Conservation (phyloP, 92 coral and sea anemone genomes). For the Epizoanthus stellaris region DNA sequence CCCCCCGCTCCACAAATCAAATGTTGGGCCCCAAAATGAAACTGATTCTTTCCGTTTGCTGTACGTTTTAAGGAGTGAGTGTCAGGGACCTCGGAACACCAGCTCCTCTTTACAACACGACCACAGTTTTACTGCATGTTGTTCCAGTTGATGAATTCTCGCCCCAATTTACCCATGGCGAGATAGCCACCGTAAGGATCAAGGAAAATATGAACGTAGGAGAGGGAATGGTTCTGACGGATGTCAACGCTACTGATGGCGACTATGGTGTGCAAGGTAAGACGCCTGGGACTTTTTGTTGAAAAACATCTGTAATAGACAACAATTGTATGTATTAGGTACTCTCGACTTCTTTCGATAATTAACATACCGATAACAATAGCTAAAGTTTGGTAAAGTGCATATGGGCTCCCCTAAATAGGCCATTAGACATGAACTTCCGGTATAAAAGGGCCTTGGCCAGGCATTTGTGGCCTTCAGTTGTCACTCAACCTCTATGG, state of each 20-base stretch:
- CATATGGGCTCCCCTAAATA: too few species aligned
- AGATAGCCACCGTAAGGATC: slow-evolving; percentile 46
- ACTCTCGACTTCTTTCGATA: too few species aligned
- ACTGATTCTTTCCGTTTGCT: neutral
- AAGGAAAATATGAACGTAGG: slow-evolving; percentile 60
- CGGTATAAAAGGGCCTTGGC: too few species aligned
- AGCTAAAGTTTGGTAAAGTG: too few species aligned
- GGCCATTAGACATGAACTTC: too few species aligned
- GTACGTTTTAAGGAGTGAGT: slow-evolving; percentile 51
- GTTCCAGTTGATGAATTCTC: slow-evolving; percentile 77
- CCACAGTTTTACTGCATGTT: slow-evolving; percentile 59
- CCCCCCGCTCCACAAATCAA: too few species aligned
- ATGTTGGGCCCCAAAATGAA: neutral
- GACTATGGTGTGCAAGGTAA: slow-evolving; percentile 82
- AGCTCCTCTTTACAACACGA: slow-evolving; percentile 48
- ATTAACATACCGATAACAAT: too few species aligned
- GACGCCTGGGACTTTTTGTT: neutral
- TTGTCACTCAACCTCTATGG: too few species aligned
- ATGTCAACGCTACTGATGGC: slow-evolving; percentile 74
- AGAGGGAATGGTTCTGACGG: slow-evolving; percentile 55
- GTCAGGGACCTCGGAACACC: slow-evolving; percentile 81
- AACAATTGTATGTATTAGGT: neutral
- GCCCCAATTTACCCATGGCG: slow-evolving; percentile 66
- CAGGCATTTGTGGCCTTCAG: too few species aligned
- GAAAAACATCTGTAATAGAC: neutral